Evolutionary conservation across 2,797 vertebrate genomes (phyloP), one percentile per base, ranked within the genome.

Genomic region (Pangasius krempfi): DNA sequence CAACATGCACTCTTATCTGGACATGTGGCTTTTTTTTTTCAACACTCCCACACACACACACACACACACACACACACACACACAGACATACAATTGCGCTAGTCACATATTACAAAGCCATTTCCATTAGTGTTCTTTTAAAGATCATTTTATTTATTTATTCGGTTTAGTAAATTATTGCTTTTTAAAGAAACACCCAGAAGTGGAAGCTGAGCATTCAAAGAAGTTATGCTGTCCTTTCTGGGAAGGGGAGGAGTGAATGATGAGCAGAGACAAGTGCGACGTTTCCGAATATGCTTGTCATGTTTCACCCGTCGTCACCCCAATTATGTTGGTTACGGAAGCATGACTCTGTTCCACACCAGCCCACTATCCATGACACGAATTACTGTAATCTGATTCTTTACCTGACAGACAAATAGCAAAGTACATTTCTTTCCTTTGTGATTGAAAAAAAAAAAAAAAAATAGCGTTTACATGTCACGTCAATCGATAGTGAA

Each of bases 21-120:
- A 86, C 70, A 47, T 66, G 89, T 0, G 16, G 86, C 78, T 37
- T 7, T 70, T 84, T 6, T 72, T 81, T 89, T n/a, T n/a, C n/a
- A 95, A 94, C 37, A 73, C 98, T 93, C 37, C 58, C 83, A 84
- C 86, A 68, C 72, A 78, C 33, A 64, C 72, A 66, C 22, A 47
- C 98, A 94, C n/a, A 87, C 76, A 81, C 62, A 64, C 52, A 66
- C 27, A 78, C 16, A 78, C 50, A 79, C 16, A 79, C 16, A 80
- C 1, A 56, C 98, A 94, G n/a, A 87, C 72, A 80, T 22, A 76
- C 72, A 50, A 2, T 52, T 9, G 27, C 3, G 0, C 25, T 50
- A 16, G 10, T 7, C 3, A 18, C 27, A 33, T 52, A 30, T 33
- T 54, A 20, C 76, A 52, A 52, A 20, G 2, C 22, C 16, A 37